Evolutionary conservation across 2,797 vertebrate species (phyloP).

Genomic region (Notamacropus eugenii): DNA sequence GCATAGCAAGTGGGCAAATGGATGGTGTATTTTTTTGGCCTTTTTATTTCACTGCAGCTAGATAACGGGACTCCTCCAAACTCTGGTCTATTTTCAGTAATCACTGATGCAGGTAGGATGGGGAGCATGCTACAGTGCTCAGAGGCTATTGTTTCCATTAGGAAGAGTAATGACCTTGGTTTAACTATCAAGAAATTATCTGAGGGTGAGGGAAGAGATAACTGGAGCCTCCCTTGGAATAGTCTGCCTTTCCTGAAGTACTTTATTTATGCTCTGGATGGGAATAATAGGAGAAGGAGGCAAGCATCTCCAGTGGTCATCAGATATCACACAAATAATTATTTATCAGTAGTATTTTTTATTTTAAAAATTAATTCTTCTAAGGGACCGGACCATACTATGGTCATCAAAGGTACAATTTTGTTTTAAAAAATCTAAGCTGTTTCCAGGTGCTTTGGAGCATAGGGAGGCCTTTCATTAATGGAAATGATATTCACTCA

Average conservation of each 20-base stretch:
- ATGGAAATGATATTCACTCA: constrained; percentile 26
- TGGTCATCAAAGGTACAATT: constrained; percentile 56
- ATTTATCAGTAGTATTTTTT: constrained; percentile 70
- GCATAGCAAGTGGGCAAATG: background rate
- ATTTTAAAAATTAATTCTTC: constrained; percentile 63
- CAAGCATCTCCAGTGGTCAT: constrained; percentile 33
- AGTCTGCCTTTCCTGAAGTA: background rate
- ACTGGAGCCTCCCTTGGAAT: background rate
- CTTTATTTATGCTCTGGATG: background rate
- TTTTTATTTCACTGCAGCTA: background rate
- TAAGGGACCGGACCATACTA: constrained; percentile 28
- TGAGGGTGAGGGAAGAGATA: background rate
- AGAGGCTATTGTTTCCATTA: background rate
- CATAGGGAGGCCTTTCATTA: constrained; percentile 10
- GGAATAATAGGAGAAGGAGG: background rate
- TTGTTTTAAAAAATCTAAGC: constrained; percentile 54
- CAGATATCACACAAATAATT: constrained; percentile 20
- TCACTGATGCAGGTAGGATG: background rate
- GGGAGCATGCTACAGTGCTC: background rate
- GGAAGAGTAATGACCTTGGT: constrained; percentile 45
- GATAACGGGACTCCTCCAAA: background rate
- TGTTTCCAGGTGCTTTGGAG: constrained; percentile 45
- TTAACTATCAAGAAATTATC: background rate
- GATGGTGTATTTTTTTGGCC: background rate
- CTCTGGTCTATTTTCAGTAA: constrained; percentile 13